These are phyloP conservation scores for Sebastiscus tertius DNA, from an alignment of 2,797 vertebrate species.

Conservation along the genomic window DNA sequence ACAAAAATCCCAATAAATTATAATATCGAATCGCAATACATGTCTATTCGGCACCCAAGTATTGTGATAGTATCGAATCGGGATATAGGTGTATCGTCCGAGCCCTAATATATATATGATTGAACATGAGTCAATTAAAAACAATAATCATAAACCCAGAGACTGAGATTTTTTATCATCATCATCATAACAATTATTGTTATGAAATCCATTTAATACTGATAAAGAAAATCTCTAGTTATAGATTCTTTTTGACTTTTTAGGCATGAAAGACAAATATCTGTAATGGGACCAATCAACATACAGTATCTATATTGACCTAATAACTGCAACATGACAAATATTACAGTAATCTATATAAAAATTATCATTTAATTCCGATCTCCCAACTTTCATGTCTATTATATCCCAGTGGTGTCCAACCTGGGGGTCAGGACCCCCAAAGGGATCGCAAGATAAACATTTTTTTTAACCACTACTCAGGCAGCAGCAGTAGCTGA, in stretches of 20 bases:
- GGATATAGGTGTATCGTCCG: too few relatives aligned
- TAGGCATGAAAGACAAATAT: not conserved
- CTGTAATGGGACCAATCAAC: not conserved
- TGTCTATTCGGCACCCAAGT: too few relatives aligned
- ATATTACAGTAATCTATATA: not conserved
- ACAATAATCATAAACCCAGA: not conserved
- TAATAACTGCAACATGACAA: not conserved
- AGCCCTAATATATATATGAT: too few relatives aligned
- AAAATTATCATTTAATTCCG: accelerated
- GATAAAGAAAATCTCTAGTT: not conserved
- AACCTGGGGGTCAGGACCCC: not conserved
- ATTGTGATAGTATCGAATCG: too few relatives aligned
- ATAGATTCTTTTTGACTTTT: not conserved
- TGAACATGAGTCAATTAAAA: not conserved
- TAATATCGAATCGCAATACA: too few relatives aligned
- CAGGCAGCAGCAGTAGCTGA: slow-evolving; percentile 65
- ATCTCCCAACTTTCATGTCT: not conserved
- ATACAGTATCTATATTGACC: not conserved
- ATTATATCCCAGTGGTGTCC: not conserved
- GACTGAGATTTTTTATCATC: not conserved
- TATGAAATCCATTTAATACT: not conserved
- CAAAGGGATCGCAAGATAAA: not conserved
- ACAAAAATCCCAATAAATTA: too few relatives aligned
- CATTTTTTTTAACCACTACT: slow-evolving; percentile 44
- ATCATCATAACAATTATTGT: not conserved